phyloP scores from a whole-genome alignment of 1,140 invertebrate species.

The Drosophila tani region DNA sequence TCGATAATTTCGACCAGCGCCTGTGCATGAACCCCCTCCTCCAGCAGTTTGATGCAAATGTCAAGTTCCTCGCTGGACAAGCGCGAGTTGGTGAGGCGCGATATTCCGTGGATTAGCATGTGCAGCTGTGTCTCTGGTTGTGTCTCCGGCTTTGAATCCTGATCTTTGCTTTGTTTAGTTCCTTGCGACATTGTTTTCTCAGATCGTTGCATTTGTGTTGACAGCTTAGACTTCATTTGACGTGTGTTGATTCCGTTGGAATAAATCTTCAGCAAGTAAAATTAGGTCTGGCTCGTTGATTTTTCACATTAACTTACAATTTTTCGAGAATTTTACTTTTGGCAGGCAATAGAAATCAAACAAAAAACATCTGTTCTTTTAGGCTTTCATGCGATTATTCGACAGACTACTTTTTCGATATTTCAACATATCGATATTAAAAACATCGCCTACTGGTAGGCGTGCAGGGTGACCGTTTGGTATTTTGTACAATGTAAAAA shows the following conservation, averaged over 20 bases:
- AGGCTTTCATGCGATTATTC: too few species aligned
- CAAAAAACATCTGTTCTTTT: not conserved
- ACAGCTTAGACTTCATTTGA: too few species aligned
- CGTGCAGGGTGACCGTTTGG: too few species aligned
- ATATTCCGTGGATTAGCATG: not conserved
- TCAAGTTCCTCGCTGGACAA: not conserved
- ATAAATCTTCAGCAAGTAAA: not conserved
- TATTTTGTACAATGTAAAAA: too few species aligned
- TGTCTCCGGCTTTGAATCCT: not conserved
- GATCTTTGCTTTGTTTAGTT: not conserved
- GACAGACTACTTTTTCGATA: too few species aligned
- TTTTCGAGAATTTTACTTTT: not conserved
- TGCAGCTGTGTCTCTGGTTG: not conserved
- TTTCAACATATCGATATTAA: too few species aligned
- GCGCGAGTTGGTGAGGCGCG: not conserved
- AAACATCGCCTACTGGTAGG: too few species aligned
- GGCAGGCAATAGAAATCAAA: not conserved
- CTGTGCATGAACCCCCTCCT: not conserved
- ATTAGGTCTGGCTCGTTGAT: not conserved
- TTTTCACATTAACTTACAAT: not conserved
- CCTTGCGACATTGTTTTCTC: not conserved
- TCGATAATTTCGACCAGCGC: not conserved
- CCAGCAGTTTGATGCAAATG: not conserved
- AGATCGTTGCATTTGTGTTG: not conserved
- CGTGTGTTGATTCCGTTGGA: not conserved